phyloP scores from a whole-genome alignment of 2,113 vertebrate species.

The Lontra canadensis region DNA sequence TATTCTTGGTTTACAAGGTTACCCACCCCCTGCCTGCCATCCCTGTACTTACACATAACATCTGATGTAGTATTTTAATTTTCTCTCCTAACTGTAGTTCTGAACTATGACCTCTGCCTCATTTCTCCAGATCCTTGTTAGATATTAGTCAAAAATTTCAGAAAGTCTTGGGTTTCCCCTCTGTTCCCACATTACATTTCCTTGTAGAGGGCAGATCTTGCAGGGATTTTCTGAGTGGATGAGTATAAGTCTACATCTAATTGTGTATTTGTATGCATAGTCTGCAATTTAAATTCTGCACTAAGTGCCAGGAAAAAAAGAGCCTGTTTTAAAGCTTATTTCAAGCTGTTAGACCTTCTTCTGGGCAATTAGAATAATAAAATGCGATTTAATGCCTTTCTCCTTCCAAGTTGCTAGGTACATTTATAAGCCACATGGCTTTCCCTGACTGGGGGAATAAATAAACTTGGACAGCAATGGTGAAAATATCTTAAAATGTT shows the following conservation, averaged over 20 bases:
- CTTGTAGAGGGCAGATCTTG: slow-evolving; percentile 34
- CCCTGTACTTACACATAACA: neutral
- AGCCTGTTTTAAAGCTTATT: slow-evolving; percentile 68
- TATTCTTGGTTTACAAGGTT: neutral
- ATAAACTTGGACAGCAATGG: slow-evolving; percentile 59
- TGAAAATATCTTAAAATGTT: slow-evolving; percentile 67
- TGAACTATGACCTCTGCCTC: neutral
- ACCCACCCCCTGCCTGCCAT: neutral
- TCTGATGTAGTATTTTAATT: slow-evolving; percentile 33
- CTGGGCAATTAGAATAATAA: slow-evolving; percentile 77
- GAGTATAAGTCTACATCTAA: slow-evolving; percentile 63
- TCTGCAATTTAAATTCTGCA: slow-evolving; percentile 73
- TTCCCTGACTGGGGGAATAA: slow-evolving; percentile 53
- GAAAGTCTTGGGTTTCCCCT: slow-evolving; percentile 43
- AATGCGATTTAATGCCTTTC: slow-evolving; percentile 71
- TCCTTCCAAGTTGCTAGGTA: slow-evolving; percentile 52
- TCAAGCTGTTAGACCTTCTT: slow-evolving; percentile 78
- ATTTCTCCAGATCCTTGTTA: slow-evolving; percentile 24
- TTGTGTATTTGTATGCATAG: slow-evolving; percentile 66
- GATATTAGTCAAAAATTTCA: slow-evolving; percentile 30
- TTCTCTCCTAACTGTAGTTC: neutral
- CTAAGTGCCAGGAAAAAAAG: slow-evolving; percentile 65
- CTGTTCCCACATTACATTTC: slow-evolving; percentile 57
- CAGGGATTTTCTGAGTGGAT: slow-evolving; percentile 58
- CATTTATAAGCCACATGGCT: slow-evolving; percentile 62